phyloP scores from a whole-genome alignment of 2,113 vertebrate species.

The Phoxinus phoxinus region DNA sequence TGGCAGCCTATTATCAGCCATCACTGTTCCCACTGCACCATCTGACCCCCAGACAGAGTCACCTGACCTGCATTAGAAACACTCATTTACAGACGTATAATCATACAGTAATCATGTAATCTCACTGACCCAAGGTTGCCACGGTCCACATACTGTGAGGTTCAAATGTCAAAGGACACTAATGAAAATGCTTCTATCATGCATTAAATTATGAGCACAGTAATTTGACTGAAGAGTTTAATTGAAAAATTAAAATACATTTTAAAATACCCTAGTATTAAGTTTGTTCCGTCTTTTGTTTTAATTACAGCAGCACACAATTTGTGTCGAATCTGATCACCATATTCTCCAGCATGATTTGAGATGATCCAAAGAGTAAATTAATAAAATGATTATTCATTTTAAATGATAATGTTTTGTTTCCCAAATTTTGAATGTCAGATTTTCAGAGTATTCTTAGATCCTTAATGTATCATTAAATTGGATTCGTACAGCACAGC shows the following conservation, averaged over 20 bases:
- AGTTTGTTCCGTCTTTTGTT: not conserved
- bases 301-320: not conserved
- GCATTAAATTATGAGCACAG: too few species aligned
- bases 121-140: not conserved
- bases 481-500: not conserved
- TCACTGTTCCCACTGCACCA: conserved; percentile 54
- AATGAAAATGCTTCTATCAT: conserved; percentile 12
- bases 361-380: not conserved
- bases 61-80: conserved; percentile 12
- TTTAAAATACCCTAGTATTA: not conserved
- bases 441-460: not conserved
- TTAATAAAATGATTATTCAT: too few species aligned
- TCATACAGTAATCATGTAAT: conserved; percentile 5
- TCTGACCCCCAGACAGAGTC: conserved; percentile 1
- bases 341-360: too few species aligned
- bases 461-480: not conserved
- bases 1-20: conserved; percentile 62
- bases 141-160: not conserved
- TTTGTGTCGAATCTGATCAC: not conserved
- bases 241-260: not conserved
- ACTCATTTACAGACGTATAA: conserved; percentile 20
- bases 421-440: not conserved
- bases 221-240: not conserved
- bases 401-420: not conserved
- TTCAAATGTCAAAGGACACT: conserved; percentile 6